These are phyloP conservation scores for Drosophila nebulosa DNA, from an alignment of 1,140 invertebrate genomes.

Conservation along the genomic window DNA sequence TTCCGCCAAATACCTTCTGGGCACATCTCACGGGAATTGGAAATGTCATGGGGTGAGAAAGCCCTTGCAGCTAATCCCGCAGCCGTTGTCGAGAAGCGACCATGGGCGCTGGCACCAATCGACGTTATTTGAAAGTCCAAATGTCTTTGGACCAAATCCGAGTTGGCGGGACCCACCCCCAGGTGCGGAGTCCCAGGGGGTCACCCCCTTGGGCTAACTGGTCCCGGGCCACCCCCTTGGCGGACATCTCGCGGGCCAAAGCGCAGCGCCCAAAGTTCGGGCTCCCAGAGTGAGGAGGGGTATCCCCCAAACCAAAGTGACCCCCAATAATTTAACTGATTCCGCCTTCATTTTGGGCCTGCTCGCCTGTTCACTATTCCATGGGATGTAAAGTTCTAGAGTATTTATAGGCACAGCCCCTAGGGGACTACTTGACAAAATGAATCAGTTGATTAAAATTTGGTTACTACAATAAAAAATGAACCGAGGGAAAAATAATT, in stretches of 20 bases:
- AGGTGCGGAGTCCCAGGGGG: constrained; percentile 45
- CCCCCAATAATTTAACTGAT: constrained; percentile 4
- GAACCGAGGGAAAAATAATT: too few species aligned
- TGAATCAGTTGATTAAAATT: constrained; percentile 33
- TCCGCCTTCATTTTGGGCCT: constrained; percentile 3
- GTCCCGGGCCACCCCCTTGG: constrained; percentile 30
- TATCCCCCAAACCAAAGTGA: constrained; percentile 8
- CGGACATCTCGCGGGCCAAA: constrained; percentile 44
- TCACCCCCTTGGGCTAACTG: constrained; percentile 42
- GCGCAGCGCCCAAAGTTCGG: constrained; percentile 40
- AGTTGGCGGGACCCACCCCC: constrained; percentile 39
- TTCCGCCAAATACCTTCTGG: constrained; percentile 33
- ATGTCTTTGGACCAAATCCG: constrained; percentile 58
- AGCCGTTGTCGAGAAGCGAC: constrained; percentile 37
- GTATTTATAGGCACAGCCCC: constrained; percentile 14
- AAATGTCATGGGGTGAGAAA: constrained; percentile 43
- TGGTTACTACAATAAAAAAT: too few species aligned
- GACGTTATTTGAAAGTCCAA: constrained; percentile 63
- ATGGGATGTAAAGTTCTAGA: neutral
- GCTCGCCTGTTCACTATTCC: neutral
- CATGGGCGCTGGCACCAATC: constrained; percentile 58
- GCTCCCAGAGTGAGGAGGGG: constrained; percentile 7
- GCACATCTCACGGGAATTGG: constrained; percentile 43
- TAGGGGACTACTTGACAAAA: neutral
- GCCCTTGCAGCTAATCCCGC: constrained; percentile 30